Evolutionary conservation across 1,140 invertebrate species (phyloP).

Genomic region (Liolophura sinensis): DNA sequence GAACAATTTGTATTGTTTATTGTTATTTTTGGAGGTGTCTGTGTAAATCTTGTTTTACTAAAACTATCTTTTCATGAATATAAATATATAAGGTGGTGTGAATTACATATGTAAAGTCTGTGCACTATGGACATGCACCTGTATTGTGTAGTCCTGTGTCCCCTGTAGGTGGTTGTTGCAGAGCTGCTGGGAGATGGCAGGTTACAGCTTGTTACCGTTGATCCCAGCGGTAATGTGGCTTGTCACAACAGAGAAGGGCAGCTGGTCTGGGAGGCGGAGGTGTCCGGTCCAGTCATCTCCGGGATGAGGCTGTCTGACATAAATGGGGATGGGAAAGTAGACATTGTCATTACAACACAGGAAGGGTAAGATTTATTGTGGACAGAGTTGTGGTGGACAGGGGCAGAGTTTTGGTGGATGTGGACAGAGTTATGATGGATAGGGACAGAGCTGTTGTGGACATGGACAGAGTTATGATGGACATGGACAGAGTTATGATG

Average conservation of each 20-base stretch:
- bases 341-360: slow-evolving; percentile 45
- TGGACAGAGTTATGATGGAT: too few relatives aligned
- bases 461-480: too few relatives aligned
- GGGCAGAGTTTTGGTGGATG: neutral
- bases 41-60: too few relatives aligned
- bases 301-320: slow-evolving; percentile 45
- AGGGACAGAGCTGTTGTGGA: too few relatives aligned
- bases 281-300: slow-evolving; percentile 37
- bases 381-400: neutral
- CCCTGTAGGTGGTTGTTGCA: slow-evolving; percentile 37
- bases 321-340: slow-evolving; percentile 37
- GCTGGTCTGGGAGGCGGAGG: slow-evolving; percentile 38
- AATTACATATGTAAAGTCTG: too few relatives aligned
- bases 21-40: too few relatives aligned
- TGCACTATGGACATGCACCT: too few relatives aligned
- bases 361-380: slow-evolving; percentile 34
- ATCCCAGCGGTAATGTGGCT: slow-evolving; percentile 44
- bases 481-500: too few relatives aligned
- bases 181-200: slow-evolving; percentile 38
- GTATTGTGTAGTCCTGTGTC: too few relatives aligned
- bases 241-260: slow-evolving; percentile 37
- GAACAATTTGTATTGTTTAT: too few relatives aligned
- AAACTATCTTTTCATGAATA: too few relatives aligned
- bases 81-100: too few relatives aligned
- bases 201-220: slow-evolving; percentile 43